A percentile compares a stretch with the other conserved stretches of the same genome.
These are phyloP conservation scores for Drosophila kanapiae DNA, from an alignment of 1,140 invertebrate genomes.

Conservation along the genomic window DNA sequence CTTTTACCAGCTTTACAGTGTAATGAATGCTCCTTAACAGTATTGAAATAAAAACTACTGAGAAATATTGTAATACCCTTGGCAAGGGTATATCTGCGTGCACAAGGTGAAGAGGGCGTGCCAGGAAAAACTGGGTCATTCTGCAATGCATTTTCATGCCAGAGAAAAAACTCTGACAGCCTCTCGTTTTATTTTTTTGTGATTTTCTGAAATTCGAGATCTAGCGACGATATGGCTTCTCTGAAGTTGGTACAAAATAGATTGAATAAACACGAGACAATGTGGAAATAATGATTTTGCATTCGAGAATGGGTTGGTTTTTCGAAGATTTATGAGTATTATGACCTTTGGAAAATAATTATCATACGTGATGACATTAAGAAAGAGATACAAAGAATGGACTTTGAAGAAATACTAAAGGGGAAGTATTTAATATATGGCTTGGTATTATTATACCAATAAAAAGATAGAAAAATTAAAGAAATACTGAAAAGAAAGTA, in stretches of 20 bases:
- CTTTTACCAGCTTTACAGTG: too few species aligned
- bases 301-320: not conserved
- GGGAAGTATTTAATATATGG: not conserved
- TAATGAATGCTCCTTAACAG: not conserved
- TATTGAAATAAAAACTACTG: not conserved
- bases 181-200: slow-evolving; percentile 1
- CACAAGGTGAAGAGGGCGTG: slow-evolving; percentile 28
- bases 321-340: not conserved
- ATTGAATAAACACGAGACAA: slow-evolving; percentile 14
- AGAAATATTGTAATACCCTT: not conserved
- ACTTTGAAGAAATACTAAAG: not conserved
- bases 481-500: not conserved
- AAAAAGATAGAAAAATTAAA: too few species aligned
- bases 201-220: slow-evolving; percentile 32
- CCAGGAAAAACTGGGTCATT: slow-evolving; percentile 60
- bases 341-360: slow-evolving; percentile 11
- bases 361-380: not conserved
- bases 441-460: not conserved
- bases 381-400: not conserved
- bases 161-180: slow-evolving; percentile 7
- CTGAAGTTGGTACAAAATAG: slow-evolving; percentile 10
- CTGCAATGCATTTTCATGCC: slow-evolving; percentile 61
- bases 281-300: slow-evolving; percentile 5
- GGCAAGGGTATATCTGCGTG: not conserved
- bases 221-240: slow-evolving; percentile 13